Base-by-base conservation (phyloP, 2,797 vertebrate species). In the Ispidina lecontei region DNA sequence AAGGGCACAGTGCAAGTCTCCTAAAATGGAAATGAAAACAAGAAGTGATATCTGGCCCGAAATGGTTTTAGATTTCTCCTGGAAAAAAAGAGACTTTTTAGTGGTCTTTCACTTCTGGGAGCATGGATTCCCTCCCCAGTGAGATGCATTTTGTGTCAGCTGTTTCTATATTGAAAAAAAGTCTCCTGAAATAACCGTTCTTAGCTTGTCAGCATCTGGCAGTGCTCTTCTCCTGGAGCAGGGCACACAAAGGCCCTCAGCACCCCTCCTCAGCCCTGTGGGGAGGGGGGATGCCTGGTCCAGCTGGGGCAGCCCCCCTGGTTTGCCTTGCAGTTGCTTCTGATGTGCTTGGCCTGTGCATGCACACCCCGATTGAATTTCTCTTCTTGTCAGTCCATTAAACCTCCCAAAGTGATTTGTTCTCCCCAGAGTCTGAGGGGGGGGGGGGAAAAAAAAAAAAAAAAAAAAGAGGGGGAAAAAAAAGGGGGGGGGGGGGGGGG, bases 161-260 rank as follows among this genome's bases (percentile, higher is more conserved):
- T 95, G 92, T 84, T 95, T 84, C 86, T 90, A 70, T 93, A 86
- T 92, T 91, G 84, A 91, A 89, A 52, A 91, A 92, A 90, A 21
- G 47, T 80, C 93, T 97, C 91, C 92, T 88, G 94, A 95, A 93
- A 91, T 94, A 93, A 90, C 87, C 12, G 37, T 90, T 96, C 81
- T 88, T 92, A 65, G 87, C 91, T 93, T 93, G 91, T 97, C 97
- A 96, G 96, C 97, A 97, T 97, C 95, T 97, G 96, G 96, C 96
- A 67, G 71, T 72, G 84, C 73, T 95, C 87, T 95, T 80, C 93
- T 84, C 52, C 47, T 91, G 85, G 56, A 96, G 93, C 85, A 95
- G 81, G 94, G 95, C 76, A 81, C 49, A 72, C 90, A 71, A 89
- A 58, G 84, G 59, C 18, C 75, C 94, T 96, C 79, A 28, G 77